Conservation (phyloP, 2,113 vertebrate species). For the western clawed frog (Xenopus tropicalis) region UCB_Xtro_10.0 CM004443.2:59329001-59329500, state of each 20-base stretch:
- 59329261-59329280: background rate
- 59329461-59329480: conserved; percentile 11
- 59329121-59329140: background rate
- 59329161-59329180: conserved; percentile 19
- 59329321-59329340: background rate
- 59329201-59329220: conserved; percentile 5
- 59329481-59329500: conserved; percentile 13
- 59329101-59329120: no score
- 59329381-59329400: conserved; percentile 8
- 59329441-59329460: background rate
- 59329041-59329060: background rate
- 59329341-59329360: background rate
- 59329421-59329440: background rate
- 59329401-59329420: conserved; percentile 21
- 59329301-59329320: background rate
- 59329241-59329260: conserved; percentile 3
- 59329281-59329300: background rate
- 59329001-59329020: background rate
- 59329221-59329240: conserved; percentile 18
- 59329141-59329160: background rate
- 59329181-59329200: conserved; percentile 3
- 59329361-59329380: background rate
- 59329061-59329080: background rate
- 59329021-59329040: background rate
- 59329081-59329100: no score